A percentile compares a stretch with the other conserved stretches of the same genome.
Evolutionary conservation across 2,113 vertebrate genomes (phyloP).

Genomic region (Onychorhynchus coronatus): DNA sequence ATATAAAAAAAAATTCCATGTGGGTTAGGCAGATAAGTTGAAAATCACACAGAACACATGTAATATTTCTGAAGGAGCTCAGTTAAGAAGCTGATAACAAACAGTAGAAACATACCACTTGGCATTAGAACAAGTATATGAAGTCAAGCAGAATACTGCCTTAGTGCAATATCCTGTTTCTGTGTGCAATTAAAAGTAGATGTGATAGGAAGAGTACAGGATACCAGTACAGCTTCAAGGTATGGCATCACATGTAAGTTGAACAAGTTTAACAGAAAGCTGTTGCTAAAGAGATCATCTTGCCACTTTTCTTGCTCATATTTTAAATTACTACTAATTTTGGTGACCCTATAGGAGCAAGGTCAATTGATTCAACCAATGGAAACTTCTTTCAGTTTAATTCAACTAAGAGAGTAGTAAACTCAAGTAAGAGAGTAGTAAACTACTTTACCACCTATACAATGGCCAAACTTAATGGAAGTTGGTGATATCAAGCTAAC

Average conservation of each 20-base stretch:
- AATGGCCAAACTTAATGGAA: background rate
- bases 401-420: background rate
- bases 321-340: background rate
- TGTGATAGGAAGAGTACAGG: background rate
- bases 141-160: background rate
- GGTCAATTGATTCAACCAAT: background rate
- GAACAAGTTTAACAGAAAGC: background rate
- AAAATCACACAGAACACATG: background rate
- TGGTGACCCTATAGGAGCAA: background rate
- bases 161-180: background rate
- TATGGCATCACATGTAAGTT: background rate
- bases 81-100: background rate
- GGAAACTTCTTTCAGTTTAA: background rate
- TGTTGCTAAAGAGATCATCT: background rate
- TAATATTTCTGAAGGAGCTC: background rate
- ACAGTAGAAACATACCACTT: background rate
- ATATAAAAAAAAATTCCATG: background rate
- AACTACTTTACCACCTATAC: background rate
- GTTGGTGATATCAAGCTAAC: background rate
- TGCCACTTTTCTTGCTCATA: background rate
- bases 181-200: background rate
- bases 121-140: background rate
- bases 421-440: too few relatives aligned
- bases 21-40: background rate
- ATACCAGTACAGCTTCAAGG: background rate